Conservation (phyloP, 2,113 vertebrate species). For the Hypanus sabinus region DNA sequence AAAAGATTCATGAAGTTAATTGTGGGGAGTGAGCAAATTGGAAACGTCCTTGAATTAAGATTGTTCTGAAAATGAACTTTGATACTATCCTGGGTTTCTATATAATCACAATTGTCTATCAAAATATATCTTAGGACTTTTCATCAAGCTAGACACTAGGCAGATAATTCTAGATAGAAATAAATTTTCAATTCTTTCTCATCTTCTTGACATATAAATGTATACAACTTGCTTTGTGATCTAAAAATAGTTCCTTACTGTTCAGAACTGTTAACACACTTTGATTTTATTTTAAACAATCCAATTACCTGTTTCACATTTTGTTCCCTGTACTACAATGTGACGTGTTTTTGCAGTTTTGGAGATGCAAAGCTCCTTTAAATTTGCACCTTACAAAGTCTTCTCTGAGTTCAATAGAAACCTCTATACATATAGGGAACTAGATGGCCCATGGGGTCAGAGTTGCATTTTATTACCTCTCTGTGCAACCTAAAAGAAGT, state of each 20-base stretch:
- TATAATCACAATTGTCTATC: not conserved
- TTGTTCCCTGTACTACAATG: not conserved
- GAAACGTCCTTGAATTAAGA: not conserved
- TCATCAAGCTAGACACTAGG: not conserved
- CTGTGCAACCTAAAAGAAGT: not conserved
- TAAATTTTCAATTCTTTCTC: not conserved
- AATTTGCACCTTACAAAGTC: not conserved
- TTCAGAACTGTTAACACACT: slow-evolving; percentile 14
- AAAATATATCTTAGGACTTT: not conserved
- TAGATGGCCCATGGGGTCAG: not conserved
- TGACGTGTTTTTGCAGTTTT: slow-evolving; percentile 8
- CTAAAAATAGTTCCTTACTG: slow-evolving; percentile 16
- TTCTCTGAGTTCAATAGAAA: not conserved
- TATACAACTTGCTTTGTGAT: not conserved
- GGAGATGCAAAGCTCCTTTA: not conserved
- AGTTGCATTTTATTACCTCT: not conserved
- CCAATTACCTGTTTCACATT: not conserved
- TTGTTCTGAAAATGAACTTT: not conserved
- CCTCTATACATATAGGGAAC: not conserved
- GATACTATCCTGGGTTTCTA: not conserved
- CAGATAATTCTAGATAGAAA: not conserved
- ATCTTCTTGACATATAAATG: not conserved
- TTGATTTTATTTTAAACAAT: not conserved
- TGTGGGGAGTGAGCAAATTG: not conserved
- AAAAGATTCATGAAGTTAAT: not conserved